phyloP scores from a whole-genome alignment of 2,797 vertebrate species.

The Limosa lapponica region DNA sequence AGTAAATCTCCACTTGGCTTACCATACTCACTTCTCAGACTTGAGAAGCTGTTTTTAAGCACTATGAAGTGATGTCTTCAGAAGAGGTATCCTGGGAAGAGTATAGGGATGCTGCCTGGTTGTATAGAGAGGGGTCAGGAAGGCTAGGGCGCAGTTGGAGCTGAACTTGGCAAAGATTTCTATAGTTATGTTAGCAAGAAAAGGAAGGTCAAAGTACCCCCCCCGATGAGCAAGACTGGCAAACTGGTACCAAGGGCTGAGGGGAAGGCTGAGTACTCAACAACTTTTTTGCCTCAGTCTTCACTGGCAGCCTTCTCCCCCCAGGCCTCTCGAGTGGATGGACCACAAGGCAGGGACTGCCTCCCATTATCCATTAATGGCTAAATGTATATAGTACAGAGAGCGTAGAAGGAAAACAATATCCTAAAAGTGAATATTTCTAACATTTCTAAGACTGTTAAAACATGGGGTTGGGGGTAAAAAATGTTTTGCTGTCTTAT shows the following conservation, averaged over 20 bases:
- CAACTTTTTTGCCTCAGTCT: neutral
- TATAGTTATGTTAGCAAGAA: neutral
- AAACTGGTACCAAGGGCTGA: neutral
- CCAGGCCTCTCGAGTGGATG: neutral
- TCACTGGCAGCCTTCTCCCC: neutral
- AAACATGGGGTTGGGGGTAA: neutral
- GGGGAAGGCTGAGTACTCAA: neutral
- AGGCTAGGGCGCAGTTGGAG: neutral
- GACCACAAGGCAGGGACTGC: neutral
- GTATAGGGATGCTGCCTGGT: neutral
- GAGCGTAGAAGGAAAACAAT: neutral
- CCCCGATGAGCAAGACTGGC: neutral
- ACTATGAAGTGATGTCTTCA: neutral
- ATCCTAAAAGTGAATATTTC: neutral
- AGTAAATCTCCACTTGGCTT: neutral
- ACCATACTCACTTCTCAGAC: neutral
- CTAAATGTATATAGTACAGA: neutral
- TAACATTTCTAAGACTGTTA: neutral
- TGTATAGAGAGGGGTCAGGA: neutral
- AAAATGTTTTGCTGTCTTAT: neutral
- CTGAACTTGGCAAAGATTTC: neutral
- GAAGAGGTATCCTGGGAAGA: neutral
- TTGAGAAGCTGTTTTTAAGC: neutral
- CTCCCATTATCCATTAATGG: neutral
- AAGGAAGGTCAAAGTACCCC: neutral